Conservation (phyloP, 2,888 invertebrate species). For the Andricus quercusramuli region DNA sequence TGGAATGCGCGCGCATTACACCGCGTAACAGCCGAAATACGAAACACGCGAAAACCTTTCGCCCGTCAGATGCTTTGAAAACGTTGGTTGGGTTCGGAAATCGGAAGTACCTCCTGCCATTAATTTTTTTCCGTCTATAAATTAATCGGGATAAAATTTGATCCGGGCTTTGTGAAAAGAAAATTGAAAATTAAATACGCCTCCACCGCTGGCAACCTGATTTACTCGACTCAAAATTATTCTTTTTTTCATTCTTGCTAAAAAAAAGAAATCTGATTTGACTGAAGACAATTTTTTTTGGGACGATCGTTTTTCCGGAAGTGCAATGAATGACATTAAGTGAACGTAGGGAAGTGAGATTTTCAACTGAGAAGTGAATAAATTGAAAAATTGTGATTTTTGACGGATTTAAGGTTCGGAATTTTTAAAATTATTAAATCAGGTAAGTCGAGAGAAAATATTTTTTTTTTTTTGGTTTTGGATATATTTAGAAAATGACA, state of each 20-base stretch:
- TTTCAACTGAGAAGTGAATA: neutral
- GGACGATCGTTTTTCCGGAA: neutral
- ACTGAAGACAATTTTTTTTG: neutral
- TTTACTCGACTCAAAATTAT: neutral
- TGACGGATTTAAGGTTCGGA: neutral
- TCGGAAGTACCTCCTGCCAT: slow-evolving; percentile 48
- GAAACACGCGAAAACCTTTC: slow-evolving; percentile 72
- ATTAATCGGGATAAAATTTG: neutral
- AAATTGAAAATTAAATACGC: neutral
- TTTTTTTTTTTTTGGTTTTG: neutral
- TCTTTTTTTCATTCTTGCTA: neutral
- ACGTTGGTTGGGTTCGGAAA: slow-evolving; percentile 56
- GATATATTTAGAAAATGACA: neutral
- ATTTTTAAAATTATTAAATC: slow-evolving; percentile 3
- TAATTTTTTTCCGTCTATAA: slow-evolving; percentile 7
- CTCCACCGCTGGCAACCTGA: neutral
- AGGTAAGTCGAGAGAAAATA: neutral
- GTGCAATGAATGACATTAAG: slow-evolving; percentile 10
- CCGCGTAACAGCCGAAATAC: slow-evolving; percentile 74
- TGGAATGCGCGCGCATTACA: slow-evolving; percentile 59
- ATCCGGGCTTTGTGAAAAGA: slow-evolving; percentile 35
- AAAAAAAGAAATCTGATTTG: neutral
- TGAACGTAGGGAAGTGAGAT: neutral
- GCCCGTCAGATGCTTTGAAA: slow-evolving; percentile 66
- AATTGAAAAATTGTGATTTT: slow-evolving; percentile 31